Conservation (phyloP, 2,113 vertebrate species). For the Corydoras maculifer region DNA sequence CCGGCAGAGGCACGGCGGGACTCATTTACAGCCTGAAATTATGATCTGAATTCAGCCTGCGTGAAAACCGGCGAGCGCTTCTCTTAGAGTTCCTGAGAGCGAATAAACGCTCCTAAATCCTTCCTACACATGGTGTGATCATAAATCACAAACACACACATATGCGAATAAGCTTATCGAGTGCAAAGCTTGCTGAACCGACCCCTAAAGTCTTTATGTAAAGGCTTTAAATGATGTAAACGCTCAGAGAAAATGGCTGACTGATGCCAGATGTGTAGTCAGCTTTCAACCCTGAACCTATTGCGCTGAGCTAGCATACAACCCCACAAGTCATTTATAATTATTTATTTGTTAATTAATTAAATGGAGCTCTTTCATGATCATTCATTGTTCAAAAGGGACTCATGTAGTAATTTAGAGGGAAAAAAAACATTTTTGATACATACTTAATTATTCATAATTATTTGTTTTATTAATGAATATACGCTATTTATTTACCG, state of each 20-base stretch:
- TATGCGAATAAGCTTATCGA: slow-evolving; percentile 13
- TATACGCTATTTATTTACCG: too few relatives aligned
- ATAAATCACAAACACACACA: slow-evolving; percentile 10
- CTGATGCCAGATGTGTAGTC: slow-evolving; percentile 8
- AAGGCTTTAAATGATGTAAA: neutral
- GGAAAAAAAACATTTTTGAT: too few relatives aligned
- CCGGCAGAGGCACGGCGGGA: neutral
- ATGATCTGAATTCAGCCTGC: neutral
- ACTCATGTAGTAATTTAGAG: too few relatives aligned
- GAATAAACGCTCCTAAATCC: slow-evolving; percentile 11
- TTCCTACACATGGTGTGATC: neutral
- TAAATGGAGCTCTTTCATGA: too few relatives aligned
- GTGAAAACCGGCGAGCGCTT: neutral
- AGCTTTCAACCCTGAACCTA: neutral
- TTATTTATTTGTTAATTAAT: too few relatives aligned
- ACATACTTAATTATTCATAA: too few relatives aligned
- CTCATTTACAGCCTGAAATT: slow-evolving; percentile 1
- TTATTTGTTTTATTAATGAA: too few relatives aligned
- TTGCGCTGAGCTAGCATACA: too few relatives aligned
- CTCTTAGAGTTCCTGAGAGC: slow-evolving; percentile 3
- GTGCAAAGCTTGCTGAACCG: too few relatives aligned
- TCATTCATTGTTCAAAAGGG: too few relatives aligned
- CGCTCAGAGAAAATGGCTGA: neutral
- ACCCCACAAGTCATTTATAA: too few relatives aligned
- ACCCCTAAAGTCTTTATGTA: neutral